phyloP scores from a whole-genome alignment of 2,888 invertebrate genomes.

The Chaitophorus viminalis region DNA sequence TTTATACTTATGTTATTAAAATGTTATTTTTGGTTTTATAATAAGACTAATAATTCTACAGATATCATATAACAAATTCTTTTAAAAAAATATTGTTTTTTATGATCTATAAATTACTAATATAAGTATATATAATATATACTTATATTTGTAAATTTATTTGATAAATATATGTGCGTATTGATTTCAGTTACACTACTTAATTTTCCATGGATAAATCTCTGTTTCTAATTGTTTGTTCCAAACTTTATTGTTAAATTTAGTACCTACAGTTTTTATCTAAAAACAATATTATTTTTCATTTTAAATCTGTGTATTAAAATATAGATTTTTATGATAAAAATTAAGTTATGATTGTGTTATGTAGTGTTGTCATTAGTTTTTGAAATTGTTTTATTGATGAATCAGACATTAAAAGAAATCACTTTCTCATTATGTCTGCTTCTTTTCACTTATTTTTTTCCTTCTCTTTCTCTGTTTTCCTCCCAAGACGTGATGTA shows the following conservation, averaged over 20 bases:
- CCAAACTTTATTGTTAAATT: background rate
- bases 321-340: background rate
- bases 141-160: no score
- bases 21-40: no score
- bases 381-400: background rate
- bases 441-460: background rate
- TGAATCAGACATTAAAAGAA: background rate
- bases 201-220: no score
- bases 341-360: background rate
- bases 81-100: no score
- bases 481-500: no score
- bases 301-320: background rate
- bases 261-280: background rate
- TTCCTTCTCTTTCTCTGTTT: background rate
- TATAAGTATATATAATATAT: no score
- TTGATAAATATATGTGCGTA: no score
- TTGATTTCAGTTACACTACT: no score
- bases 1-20: no score
- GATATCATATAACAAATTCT: no score
- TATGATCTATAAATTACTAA: no score
- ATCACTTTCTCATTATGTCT: background rate
- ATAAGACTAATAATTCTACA: no score
- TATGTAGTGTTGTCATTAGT: background rate
- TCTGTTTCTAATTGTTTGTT: background rate
- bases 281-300: background rate